These are phyloP conservation scores for Bombus waltoni DNA, from an alignment of 1,140 invertebrate genomes.

Conservation along the genomic window DNA sequence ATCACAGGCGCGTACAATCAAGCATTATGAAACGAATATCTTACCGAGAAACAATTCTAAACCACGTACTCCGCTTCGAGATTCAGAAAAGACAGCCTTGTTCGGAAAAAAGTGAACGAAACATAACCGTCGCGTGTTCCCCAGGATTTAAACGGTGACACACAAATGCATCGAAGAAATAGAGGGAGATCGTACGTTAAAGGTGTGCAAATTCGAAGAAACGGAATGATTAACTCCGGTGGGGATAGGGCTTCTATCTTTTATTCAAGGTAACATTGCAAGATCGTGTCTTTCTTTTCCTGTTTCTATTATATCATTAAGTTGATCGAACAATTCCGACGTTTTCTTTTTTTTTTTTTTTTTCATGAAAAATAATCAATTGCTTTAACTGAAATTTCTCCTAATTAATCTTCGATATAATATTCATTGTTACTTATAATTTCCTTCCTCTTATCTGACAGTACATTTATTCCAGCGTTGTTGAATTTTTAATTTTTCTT, in stretches of 20 bases:
- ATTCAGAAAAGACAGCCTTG: neutral
- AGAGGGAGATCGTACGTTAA: neutral
- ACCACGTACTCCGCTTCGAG: neutral
- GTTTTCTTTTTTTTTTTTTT: neutral
- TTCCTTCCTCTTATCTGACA: neutral
- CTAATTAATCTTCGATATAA: neutral
- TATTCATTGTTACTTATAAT: neutral
- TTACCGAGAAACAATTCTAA: neutral
- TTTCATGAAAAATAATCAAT: neutral
- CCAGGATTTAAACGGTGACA: neutral
- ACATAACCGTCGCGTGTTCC: neutral
- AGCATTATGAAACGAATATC: neutral
- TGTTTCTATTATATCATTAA: neutral
- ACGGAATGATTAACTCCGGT: neutral
- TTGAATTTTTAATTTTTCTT: neutral
- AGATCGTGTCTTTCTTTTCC: neutral
- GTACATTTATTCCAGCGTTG: neutral
- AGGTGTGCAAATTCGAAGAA: constrained; percentile 22
- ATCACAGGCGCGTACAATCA: neutral
- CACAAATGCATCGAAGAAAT: neutral
- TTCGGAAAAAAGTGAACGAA: neutral
- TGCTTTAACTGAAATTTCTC: neutral
- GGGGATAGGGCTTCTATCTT: neutral
- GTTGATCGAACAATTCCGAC: neutral
- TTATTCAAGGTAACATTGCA: neutral